Conservation (phyloP, 2,888 invertebrate species). For the Muscina levida region DNA sequence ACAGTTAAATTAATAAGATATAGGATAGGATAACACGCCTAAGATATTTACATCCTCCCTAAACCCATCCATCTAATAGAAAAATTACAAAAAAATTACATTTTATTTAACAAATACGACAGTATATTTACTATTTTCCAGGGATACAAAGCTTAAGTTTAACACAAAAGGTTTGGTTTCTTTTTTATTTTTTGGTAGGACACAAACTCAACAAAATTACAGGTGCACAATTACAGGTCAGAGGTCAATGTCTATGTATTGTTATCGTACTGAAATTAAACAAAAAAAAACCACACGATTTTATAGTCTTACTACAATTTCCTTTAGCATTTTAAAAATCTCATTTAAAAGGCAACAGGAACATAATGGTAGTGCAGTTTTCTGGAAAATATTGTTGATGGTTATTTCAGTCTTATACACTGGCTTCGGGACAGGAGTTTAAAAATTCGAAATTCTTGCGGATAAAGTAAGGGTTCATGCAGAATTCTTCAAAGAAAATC, state of each 20-base stretch:
- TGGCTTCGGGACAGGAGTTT: no score
- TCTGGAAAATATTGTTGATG: no score
- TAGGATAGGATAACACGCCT: no score
- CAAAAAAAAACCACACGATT: slow-evolving; percentile 44
- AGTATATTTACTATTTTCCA: slow-evolving; percentile 23
- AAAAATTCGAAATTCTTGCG: no score
- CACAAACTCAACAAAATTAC: slow-evolving; percentile 44
- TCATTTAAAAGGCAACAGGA: no score
- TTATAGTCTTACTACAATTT: slow-evolving; percentile 20
- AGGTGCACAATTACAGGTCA: slow-evolving; percentile 47
- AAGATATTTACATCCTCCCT: background rate
- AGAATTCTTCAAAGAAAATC: no score
- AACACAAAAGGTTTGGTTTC: slow-evolving; percentile 1
- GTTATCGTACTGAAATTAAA: slow-evolving; percentile 63
- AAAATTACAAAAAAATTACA: slow-evolving; percentile 3
- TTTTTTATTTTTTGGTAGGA: no score
- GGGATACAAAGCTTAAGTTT: slow-evolving; percentile 47
- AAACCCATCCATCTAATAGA: slow-evolving; percentile 19
- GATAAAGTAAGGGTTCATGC: no score
- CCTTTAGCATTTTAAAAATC: background rate
- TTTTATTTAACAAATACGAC: slow-evolving; percentile 8
- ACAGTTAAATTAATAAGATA: slow-evolving; percentile 3
- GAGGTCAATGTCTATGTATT: slow-evolving; percentile 24
- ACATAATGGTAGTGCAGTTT: no score
- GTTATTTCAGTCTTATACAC: no score